These are phyloP conservation scores for Vombatus ursinus DNA, from an alignment of 2,113 vertebrate genomes.

Conservation along the genomic window DNA sequence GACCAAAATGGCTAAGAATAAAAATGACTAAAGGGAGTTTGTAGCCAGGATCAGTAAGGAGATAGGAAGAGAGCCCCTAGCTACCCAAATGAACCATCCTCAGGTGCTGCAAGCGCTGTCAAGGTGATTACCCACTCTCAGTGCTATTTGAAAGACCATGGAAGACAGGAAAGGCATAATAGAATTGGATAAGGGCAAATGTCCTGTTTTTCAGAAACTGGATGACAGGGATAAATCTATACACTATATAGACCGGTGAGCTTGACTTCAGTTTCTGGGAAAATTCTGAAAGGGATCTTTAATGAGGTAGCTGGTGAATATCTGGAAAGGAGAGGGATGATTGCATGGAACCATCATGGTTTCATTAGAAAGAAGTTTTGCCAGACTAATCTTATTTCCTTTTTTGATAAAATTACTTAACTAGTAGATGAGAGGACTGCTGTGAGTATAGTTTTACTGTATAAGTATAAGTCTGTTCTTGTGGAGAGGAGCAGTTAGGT, in stretches of 20 bases:
- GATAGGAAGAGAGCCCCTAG: neutral
- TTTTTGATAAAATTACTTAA: neutral
- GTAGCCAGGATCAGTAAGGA: neutral
- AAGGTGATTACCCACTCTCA: neutral
- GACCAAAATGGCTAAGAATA: neutral
- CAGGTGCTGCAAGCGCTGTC: neutral
- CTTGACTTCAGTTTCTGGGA: neutral
- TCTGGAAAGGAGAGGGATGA: neutral
- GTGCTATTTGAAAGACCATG: neutral
- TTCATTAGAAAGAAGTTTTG: neutral
- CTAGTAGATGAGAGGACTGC: neutral
- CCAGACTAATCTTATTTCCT: neutral
- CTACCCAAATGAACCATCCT: neutral
- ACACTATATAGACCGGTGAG: neutral
- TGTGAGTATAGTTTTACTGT: neutral
- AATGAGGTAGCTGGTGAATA: neutral
- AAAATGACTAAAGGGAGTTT: neutral
- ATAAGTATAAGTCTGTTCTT: neutral
- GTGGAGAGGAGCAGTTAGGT: too few species aligned
- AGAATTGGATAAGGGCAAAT: neutral
- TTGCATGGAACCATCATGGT: neutral
- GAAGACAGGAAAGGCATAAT: neutral
- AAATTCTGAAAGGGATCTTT: neutral
- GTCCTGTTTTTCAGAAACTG: neutral
- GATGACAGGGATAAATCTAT: neutral